These are phyloP conservation scores for Pangasius krempfi DNA, from an alignment of 2,797 vertebrate genomes.

Conservation along the genomic window DNA sequence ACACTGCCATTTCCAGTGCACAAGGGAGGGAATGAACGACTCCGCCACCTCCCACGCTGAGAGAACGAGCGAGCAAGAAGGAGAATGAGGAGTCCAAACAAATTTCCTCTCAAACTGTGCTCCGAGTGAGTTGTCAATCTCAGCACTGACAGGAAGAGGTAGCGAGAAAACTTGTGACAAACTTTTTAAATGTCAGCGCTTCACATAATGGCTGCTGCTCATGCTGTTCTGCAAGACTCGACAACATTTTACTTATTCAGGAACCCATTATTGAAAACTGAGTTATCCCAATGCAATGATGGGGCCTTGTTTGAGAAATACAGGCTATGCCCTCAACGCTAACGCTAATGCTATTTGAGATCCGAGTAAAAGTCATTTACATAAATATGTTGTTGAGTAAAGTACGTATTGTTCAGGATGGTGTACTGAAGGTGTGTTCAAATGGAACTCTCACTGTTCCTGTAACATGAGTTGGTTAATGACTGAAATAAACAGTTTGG, in stretches of 20 bases:
- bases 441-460: background rate
- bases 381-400: background rate
- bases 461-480: background rate
- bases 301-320: background rate
- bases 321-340: background rate
- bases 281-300: background rate
- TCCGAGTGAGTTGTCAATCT: slow-evolving; percentile 77
- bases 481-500: background rate
- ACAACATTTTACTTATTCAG: slow-evolving; percentile 26
- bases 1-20: slow-evolving; percentile 82
- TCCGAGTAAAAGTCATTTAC: background rate
- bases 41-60: slow-evolving; percentile 46
- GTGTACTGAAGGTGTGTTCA: background rate
- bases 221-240: slow-evolving; percentile 8
- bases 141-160: slow-evolving; percentile 63
- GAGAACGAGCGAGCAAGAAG: slow-evolving; percentile 14
- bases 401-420: background rate
- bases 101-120: slow-evolving; percentile 73
- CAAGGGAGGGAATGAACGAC: slow-evolving; percentile 69
- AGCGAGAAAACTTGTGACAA: slow-evolving; percentile 58
- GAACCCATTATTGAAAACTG: slow-evolving; percentile 15
- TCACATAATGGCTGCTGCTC: slow-evolving; percentile 28
- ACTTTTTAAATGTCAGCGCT: slow-evolving; percentile 76
- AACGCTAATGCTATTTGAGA: no score
- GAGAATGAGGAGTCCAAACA: slow-evolving; percentile 68